Percentiles rank a stretch among this genome's conserved stretches.
Conservation (phyloP, 2,888 invertebrate species). For the Microctonus aethiopoides region DNA sequence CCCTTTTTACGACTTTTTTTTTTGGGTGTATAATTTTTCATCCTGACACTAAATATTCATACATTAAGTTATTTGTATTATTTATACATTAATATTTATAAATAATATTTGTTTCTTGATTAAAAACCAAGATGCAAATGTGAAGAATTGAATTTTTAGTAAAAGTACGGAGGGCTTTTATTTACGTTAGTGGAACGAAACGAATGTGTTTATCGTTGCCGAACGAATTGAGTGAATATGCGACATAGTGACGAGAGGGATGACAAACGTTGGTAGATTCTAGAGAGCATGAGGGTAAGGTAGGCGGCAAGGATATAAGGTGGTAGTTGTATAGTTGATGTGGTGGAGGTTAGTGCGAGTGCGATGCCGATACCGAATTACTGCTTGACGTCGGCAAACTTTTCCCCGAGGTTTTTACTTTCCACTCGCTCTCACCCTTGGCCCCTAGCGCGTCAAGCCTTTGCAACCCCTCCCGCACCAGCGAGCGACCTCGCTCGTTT, state of each 20-base stretch:
- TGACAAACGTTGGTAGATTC: constrained; percentile 20
- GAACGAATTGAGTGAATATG: constrained; percentile 43
- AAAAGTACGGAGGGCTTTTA: background rate
- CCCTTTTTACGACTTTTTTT: too few relatives aligned
- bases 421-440: constrained; percentile 7
- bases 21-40: too few relatives aligned
- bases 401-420: constrained; percentile 44
- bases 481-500: constrained; percentile 41
- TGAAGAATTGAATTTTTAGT: background rate
- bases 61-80: background rate
- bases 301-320: constrained; percentile 25
- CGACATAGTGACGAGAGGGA: constrained; percentile 40
- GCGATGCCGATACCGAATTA: constrained; percentile 48
- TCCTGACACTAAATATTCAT: too few relatives aligned
- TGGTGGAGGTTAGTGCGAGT: constrained; percentile 7
- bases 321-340: constrained; percentile 25
- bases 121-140: background rate
- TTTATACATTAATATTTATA: too few relatives aligned
- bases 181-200: constrained; percentile 38
- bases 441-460: constrained; percentile 14
- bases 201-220: constrained; percentile 51
- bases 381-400: constrained; percentile 52
- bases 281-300: constrained; percentile 1
- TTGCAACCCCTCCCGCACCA: constrained; percentile 26
- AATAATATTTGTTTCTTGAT: too few relatives aligned